Conservation (phyloP, 2,888 invertebrate species). For the Eristalinus sepulchralis region DNA sequence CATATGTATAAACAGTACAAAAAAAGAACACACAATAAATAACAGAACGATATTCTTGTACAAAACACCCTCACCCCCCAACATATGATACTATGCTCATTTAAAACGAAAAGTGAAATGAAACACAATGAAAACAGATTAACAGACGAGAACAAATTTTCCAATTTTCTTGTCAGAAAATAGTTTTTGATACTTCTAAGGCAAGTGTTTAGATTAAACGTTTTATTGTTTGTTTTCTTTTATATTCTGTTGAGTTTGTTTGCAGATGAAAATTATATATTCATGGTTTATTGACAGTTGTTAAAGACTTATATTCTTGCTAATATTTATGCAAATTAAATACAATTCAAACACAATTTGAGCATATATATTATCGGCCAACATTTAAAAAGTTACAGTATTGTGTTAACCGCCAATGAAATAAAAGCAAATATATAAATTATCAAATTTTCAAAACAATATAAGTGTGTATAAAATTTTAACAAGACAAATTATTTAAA, state of each 20-base stretch:
- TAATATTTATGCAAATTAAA: not conserved
- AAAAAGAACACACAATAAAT: conserved; percentile 12
- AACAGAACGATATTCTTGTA: conserved; percentile 41
- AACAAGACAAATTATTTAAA: conserved; percentile 31
- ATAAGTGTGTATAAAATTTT: not conserved
- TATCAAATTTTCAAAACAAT: conserved; percentile 21
- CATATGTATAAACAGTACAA: conserved; percentile 54
- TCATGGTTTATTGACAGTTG: conserved; percentile 29
- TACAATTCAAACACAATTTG: conserved; percentile 23
- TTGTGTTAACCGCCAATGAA: conserved; percentile 40
- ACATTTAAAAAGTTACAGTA: conserved; percentile 33
- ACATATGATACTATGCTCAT: not conserved
- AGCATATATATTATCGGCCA: conserved; percentile 20
- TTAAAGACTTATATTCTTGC: conserved; percentile 40
- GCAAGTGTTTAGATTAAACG: conserved; percentile 15
- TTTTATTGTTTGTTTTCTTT: not conserved
- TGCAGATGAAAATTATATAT: not conserved
- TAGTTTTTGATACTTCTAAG: conserved; percentile 56
- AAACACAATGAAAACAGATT: not conserved
- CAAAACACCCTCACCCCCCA: conserved; percentile 5
- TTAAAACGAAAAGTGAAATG: not conserved
- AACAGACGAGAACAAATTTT: conserved; percentile 26
- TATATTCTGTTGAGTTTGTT: not conserved
- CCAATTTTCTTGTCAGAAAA: conserved; percentile 49
- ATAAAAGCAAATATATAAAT: conserved; percentile 16